Percentiles rank a stretch among this genome's conserved stretches.
These are phyloP conservation scores for Arenicola marina DNA, from an alignment of 2,888 invertebrate species.

Conservation along the genomic window DNA sequence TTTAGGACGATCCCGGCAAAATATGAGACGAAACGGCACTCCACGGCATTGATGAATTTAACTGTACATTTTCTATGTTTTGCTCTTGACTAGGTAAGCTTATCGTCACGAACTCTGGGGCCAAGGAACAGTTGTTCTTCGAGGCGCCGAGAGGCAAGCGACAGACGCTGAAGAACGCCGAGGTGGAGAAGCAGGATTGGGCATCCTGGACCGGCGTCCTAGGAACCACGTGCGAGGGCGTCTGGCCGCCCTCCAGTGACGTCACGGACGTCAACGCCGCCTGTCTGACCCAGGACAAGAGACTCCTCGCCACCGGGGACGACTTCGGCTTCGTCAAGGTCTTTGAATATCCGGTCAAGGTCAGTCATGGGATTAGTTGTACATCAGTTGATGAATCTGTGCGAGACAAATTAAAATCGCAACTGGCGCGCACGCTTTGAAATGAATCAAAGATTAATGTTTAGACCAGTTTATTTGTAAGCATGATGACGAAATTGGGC, in stretches of 20 bases:
- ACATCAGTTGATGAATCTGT: no score
- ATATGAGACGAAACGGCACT: no score
- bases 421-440: no score
- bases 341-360: conserved; percentile 61
- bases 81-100: conserved; percentile 58
- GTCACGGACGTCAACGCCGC: conserved; percentile 62
- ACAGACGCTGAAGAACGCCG: conserved; percentile 51
- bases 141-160: conserved; percentile 62
- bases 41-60: no score
- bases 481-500: no score
- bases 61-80: no score
- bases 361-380: no score
- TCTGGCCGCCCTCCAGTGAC: conserved; percentile 63
- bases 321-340: conserved; percentile 63
- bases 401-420: no score
- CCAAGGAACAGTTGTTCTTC: conserved; percentile 61
- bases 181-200: conserved; percentile 59
- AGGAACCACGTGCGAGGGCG: conserved; percentile 59
- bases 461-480: no score
- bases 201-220: conserved; percentile 60
- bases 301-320: conserved; percentile 61
- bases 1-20: no score
- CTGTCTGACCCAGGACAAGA: conserved; percentile 49
- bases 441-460: no score
- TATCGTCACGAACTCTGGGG: conserved; percentile 59